Conservation (phyloP, 2,113 vertebrate species). For the Trichechus manatus region DNA sequence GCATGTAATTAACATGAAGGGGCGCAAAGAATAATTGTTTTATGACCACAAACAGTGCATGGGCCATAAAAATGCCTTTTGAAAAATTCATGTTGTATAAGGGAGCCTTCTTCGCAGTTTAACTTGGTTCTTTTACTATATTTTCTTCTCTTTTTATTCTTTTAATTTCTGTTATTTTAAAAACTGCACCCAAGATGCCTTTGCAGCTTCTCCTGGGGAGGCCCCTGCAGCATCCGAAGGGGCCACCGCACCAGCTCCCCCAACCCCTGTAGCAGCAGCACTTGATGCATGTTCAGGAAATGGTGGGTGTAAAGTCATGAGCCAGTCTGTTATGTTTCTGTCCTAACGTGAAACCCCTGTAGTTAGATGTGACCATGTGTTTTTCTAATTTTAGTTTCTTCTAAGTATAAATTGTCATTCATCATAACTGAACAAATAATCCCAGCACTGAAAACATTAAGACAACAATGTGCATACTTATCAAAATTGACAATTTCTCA, state of each 20-base stretch:
- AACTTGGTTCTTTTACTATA: slow-evolving; percentile 90
- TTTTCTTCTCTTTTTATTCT: slow-evolving; percentile 91
- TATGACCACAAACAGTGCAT: slow-evolving; percentile 58
- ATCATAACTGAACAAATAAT: slow-evolving; percentile 73
- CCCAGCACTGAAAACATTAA: slow-evolving; percentile 77
- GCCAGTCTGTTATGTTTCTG: slow-evolving; percentile 84
- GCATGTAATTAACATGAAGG: slow-evolving; percentile 45
- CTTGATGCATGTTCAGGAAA: slow-evolving; percentile 98
- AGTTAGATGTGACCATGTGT: slow-evolving; percentile 87
- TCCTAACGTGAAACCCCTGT: slow-evolving; percentile 82
- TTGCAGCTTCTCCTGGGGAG: slow-evolving; percentile 98
- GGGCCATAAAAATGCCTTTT: slow-evolving; percentile 71
- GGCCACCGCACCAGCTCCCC: slow-evolving; percentile 91
- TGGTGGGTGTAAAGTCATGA: slow-evolving; percentile 94
- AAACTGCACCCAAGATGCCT: slow-evolving; percentile 95
- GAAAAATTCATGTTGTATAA: slow-evolving; percentile 89
- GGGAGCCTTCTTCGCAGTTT: slow-evolving; percentile 88
- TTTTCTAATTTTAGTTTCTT: slow-evolving; percentile 71
- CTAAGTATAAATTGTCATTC: slow-evolving; percentile 45
- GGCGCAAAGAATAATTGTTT: neutral
- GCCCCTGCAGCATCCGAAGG: slow-evolving; percentile 94
- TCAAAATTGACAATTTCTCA: slow-evolving; percentile 81
- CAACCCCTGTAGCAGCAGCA: slow-evolving; percentile 93
- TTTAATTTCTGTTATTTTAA: slow-evolving; percentile 90
- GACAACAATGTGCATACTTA: slow-evolving; percentile 84